phyloP scores from a whole-genome alignment of 2,113 vertebrate genomes.

The Silurus asotus region DNA sequence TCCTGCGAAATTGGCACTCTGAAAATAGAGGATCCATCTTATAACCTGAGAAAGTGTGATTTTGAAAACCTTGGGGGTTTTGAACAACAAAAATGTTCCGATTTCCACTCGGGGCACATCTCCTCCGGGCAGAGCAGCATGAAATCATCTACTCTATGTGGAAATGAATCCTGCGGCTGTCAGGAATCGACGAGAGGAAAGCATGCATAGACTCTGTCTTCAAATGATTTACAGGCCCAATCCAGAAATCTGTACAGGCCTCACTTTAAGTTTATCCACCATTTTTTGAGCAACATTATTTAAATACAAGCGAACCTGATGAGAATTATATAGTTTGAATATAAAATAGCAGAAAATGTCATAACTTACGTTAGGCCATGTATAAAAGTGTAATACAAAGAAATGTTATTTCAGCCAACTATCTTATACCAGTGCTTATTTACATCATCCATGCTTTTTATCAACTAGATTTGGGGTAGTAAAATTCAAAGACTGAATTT shows the following conservation, averaged over 20 bases:
- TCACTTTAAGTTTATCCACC: conserved; percentile 51
- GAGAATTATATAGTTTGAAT: conserved; percentile 33
- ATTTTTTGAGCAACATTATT: conserved; percentile 47
- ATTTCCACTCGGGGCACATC: conserved; percentile 61
- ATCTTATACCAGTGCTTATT: background rate
- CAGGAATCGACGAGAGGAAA: conserved; percentile 58
- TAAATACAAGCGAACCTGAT: conserved; percentile 27
- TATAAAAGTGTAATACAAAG: background rate
- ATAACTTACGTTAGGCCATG: background rate
- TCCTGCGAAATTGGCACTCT: conserved; percentile 45
- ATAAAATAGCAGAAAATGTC: background rate
- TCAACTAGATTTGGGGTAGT: background rate
- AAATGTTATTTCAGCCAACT: background rate
- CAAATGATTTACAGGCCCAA: conserved; percentile 44
- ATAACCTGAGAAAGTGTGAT: conserved; percentile 57
- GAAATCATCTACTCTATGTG: conserved; percentile 72
- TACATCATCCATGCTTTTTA: background rate
- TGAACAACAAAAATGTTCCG: conserved; percentile 61
- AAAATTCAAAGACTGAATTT: background rate
- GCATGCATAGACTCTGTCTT: conserved; percentile 35
- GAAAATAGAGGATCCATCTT: conserved; percentile 58
- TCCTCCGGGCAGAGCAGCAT: conserved; percentile 63
- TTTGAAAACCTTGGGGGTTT: conserved; percentile 55
- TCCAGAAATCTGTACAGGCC: conserved; percentile 51
- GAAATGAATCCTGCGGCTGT: conserved; percentile 67